Percentiles rank a stretch among this genome's conserved stretches.
Evolutionary conservation across 2,113 vertebrate species (phyloP).

Genomic region (Alouatta palliata): DNA sequence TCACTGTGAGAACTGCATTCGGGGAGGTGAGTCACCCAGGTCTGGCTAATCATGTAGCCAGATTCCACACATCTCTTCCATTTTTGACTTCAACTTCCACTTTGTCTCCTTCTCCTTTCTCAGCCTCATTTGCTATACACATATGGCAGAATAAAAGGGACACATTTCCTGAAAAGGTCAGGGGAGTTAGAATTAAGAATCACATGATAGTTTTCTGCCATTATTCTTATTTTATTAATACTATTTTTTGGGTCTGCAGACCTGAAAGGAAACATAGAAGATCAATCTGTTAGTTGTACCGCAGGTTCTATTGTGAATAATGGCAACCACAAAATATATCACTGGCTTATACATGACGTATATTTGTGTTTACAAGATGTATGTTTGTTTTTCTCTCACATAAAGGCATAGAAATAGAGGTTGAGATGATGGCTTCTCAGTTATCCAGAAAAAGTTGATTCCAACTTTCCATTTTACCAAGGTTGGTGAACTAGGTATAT

Average conservation of each 20-base stretch:
- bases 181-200: not conserved
- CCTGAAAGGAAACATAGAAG: not conserved
- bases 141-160: not conserved
- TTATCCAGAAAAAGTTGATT: not conserved
- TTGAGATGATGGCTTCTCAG: not conserved
- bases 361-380: not conserved
- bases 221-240: not conserved
- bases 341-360: not conserved
- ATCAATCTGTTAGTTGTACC: not conserved
- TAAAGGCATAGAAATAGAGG: not conserved
- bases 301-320: not conserved
- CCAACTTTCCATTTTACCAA: not conserved
- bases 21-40: not conserved
- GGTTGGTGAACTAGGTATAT: not conserved
- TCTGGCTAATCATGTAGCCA: not conserved
- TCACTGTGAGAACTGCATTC: not conserved
- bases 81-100: conserved; percentile 16
- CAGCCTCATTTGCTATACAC: not conserved
- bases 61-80: not conserved
- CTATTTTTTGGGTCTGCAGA: not conserved
- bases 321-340: not conserved
- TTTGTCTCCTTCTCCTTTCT: not conserved
- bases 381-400: conserved; percentile 9
- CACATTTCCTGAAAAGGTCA: not conserved
- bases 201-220: not conserved